Percentiles rank a stretch among this genome's conserved stretches.
Conservation (phyloP, 2,888 invertebrate genomes). For the Sipha maydis region DNA sequence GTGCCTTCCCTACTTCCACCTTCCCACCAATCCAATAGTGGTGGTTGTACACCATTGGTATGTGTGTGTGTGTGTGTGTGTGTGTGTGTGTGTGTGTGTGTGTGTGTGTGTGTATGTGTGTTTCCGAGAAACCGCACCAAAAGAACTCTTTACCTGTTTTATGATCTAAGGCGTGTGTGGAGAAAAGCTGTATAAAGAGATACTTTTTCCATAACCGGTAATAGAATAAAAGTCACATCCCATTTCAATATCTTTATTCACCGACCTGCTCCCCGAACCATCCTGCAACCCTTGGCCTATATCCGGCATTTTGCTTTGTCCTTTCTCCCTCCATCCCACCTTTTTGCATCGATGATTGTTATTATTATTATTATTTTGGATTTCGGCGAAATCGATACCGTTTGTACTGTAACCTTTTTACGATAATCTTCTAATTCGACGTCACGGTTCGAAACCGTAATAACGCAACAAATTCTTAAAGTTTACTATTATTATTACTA, state of each 20-base stretch:
- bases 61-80: neutral
- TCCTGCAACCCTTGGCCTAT: neutral
- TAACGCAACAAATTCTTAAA: too few species aligned
- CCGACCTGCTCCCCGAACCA: neutral
- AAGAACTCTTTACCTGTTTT: constrained; percentile 41
- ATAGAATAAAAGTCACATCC: constrained; percentile 62
- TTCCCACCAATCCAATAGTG: neutral
- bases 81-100: neutral
- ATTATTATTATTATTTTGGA: constrained; percentile 17
- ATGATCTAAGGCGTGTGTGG: constrained; percentile 17
- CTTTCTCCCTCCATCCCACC: neutral
- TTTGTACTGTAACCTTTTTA: neutral
- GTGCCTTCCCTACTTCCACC: neutral
- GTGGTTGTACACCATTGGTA: neutral
- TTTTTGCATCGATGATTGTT: neutral
- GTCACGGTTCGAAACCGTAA: too few species aligned
- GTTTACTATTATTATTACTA: too few species aligned
- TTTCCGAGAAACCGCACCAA: neutral
- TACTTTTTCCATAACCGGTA: constrained; percentile 32
- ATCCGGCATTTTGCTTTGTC: constrained; percentile 18
- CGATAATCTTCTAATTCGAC: neutral
- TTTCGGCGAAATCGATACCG: neutral
- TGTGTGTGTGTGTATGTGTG: neutral
- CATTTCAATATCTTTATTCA: constrained; percentile 48
- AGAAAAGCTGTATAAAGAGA: neutral